Evolutionary conservation across 2,113 vertebrate genomes (phyloP).

Genomic region (Poeciliopsis prolifica): DNA sequence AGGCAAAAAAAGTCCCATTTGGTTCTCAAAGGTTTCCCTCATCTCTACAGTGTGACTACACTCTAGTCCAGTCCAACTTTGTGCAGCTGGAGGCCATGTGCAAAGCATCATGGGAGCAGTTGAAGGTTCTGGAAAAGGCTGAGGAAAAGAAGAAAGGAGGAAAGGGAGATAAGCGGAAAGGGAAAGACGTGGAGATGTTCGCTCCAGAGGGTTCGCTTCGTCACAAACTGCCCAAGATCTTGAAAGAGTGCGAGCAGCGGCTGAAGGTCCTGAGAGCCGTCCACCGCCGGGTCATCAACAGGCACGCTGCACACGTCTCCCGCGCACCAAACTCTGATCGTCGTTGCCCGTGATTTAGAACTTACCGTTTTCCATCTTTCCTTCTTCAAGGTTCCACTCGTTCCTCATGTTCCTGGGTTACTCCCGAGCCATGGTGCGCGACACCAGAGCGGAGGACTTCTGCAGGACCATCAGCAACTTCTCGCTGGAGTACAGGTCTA

Average conservation of each 20-base stretch:
- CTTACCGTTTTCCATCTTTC: neutral
- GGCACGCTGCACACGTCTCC: slow-evolving; percentile 37
- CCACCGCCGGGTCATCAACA: slow-evolving; percentile 79
- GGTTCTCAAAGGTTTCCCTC: fast-evolving
- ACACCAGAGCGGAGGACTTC: slow-evolving; percentile 75
- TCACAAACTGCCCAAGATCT: slow-evolving; percentile 64
- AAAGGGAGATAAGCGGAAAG: slow-evolving; percentile 40
- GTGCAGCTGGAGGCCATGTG: slow-evolving; percentile 69
- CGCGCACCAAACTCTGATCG: neutral
- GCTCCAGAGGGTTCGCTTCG: slow-evolving; percentile 44
- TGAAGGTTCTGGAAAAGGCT: slow-evolving; percentile 68
- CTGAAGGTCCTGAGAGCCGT: slow-evolving; percentile 79
- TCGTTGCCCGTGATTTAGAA: neutral
- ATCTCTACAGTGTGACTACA: slow-evolving; percentile 73
- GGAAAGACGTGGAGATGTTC: slow-evolving; percentile 10
- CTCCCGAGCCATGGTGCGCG: slow-evolving; percentile 68
- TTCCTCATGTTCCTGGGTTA: slow-evolving; percentile 83
- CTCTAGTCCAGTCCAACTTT: slow-evolving; percentile 72
- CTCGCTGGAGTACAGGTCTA: slow-evolving; percentile 78
- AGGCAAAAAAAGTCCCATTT: neutral
- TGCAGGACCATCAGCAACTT: slow-evolving; percentile 82
- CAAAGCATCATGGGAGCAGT: slow-evolving; percentile 80
- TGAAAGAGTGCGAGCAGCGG: slow-evolving; percentile 78
- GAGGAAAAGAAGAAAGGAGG: slow-evolving; percentile 59
- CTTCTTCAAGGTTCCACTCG: slow-evolving; percentile 76